A percentile compares a stretch with the other conserved stretches of the same genome.
Conservation (phyloP, 2,113 vertebrate species). For the Marcusenius ussheri region DNA sequence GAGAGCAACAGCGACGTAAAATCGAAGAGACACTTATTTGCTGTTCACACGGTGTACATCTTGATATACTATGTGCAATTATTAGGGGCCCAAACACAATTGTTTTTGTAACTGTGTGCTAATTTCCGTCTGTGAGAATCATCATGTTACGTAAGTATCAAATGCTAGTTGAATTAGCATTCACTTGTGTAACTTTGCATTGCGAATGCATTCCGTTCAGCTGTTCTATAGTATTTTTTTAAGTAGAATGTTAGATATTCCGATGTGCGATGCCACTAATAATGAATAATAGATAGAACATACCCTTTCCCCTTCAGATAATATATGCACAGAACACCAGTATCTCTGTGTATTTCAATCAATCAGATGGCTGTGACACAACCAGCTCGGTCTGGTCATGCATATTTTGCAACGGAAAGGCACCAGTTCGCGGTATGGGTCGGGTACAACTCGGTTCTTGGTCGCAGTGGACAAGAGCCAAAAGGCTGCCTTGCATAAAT, state of each 20-base stretch:
- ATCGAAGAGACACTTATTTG: too few species aligned
- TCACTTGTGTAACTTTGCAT: background rate
- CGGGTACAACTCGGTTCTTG: background rate
- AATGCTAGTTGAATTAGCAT: background rate
- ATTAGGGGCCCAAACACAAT: background rate
- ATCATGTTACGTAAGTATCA: background rate
- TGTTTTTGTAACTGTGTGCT: too few species aligned
- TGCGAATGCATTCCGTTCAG: background rate
- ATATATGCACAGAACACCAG: background rate
- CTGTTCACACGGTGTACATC: too few species aligned
- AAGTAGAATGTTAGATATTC: background rate
- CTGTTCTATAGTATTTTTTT: background rate
- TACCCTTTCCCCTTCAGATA: background rate
- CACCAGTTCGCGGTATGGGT: background rate
- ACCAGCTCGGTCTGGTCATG: background rate
- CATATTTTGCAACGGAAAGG: background rate
- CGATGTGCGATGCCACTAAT: background rate
- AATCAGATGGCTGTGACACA: background rate
- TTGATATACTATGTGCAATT: background rate
- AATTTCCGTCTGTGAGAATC: too few species aligned
- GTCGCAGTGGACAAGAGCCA: background rate
- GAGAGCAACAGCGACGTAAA: background rate
- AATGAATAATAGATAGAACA: background rate
- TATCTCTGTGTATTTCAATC: background rate
- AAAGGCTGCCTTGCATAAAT: background rate